Base-by-base conservation (phyloP, 2,888 invertebrate genomes). In the Tetrapedia diversipes region DNA sequence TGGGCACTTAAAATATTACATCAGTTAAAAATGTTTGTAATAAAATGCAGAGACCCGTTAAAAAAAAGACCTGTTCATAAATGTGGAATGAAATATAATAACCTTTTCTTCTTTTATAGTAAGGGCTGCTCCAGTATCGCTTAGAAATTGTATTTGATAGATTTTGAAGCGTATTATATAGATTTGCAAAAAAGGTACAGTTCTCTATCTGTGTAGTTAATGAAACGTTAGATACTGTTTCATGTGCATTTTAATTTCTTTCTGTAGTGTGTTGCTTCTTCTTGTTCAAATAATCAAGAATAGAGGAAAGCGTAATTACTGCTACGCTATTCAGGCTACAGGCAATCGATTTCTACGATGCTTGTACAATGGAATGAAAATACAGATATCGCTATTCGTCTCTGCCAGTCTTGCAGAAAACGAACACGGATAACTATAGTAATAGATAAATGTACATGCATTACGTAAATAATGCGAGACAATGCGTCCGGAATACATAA, bases 341-440 rank as follows among this genome's bases (percentile, higher is more conserved):
- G 39, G 51, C 80, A 69, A 80, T 80, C 78, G 80, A 80, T 80
- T 80, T 75, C 75, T 69, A 60, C 64, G 68, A 54, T 72, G 51
- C 57, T 63, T 32, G 56, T 53, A 66, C 71, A 70, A 71, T 75
- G 39, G 71, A 72, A 51, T 65, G 63, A 72, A 63, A 73, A 75
- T 75, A 69, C 51, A 73, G 69, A 68, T 60, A 63, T 63, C 57
- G 41, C 43, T 45, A 60, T 65, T 76, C 69, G 76, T 69, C 49
- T 76, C 65, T 60, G 65, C 49, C 56, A 65, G 60, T 61, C 76
- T 65, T 34, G 77, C 51, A 60, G 75, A 69, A 77, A 69, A 69
- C 69, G 60, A 57, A 66, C 69, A 66, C 16, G 59, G 53, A 57
- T 61, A 43, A n/a, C 60, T 63, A 60, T 61, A 66, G 66, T 66